Evolutionary conservation across 2,888 invertebrate genomes (phyloP), one percentile per base, ranked within the genome.

Genomic region (Leucophenga maculata): DNA sequence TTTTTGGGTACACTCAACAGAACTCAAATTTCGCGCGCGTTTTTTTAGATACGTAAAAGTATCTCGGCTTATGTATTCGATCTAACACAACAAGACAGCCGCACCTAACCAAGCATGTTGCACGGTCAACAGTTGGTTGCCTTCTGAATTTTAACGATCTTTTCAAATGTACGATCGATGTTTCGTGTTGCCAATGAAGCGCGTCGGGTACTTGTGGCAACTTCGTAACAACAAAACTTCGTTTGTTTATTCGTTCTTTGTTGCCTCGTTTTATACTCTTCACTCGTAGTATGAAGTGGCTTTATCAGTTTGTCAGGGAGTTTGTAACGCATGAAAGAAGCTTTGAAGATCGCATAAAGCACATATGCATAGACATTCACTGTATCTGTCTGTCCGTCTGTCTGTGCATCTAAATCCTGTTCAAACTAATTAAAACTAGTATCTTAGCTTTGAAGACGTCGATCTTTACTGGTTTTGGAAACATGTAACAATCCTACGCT

Each of bases 101-200:
- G 14, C 6, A 60, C 22, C 44, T 3, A 26, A 26, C 26, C 26
- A 26, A 26, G 26, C 60, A 18, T 44, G 60, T 13, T 60, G 11
- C 60, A 60, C 44, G 57, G 11, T 60, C 60, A 81, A 81, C 81
- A 81, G 81, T 84, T 84, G 84, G 84, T 84, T 80, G 72, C 67
- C 74, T 78, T 83, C 78, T 83, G 77, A 77, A 62, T 39, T 60
- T 64, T 69, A 65, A 74, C 69, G 54, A 48, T 50, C 75, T 71
- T 50, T 50, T 50, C 13, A 65, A 76, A 16, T 50, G 16, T 4
- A n/a, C 50, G 50, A 50, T 46, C 46, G 64, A 48, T n/a, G 54
- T 32, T 52, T 65, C 65, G 65, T 65, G 65, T 65, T 32, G 26
- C 46, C 64, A 16, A 14, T 31, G 32, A 32, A 18, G n/a, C 31